Evolutionary conservation across 2,113 vertebrate species (phyloP).

Genomic region (Ptilonorhynchus violaceus): DNA sequence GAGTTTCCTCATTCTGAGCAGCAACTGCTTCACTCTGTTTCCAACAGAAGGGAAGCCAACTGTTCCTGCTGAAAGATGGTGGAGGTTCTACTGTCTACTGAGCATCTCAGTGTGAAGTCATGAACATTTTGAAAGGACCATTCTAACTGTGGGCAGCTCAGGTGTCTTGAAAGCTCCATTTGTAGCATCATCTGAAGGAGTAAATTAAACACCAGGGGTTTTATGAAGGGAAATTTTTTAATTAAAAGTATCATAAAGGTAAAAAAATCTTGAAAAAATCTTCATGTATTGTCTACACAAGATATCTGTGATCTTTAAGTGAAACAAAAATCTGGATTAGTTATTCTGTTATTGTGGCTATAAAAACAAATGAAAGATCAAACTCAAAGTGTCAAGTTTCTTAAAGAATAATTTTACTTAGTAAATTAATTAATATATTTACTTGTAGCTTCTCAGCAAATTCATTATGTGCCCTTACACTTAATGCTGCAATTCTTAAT

Average conservation of each 20-base stretch:
- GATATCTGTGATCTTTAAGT: background rate
- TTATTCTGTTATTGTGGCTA: background rate
- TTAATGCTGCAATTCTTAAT: background rate
- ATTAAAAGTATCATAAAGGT: background rate
- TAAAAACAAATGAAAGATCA: background rate
- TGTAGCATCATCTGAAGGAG: background rate
- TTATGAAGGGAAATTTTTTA: background rate
- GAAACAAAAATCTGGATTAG: background rate
- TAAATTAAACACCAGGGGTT: fast-evolving
- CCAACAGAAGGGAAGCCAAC: background rate
- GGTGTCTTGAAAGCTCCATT: background rate
- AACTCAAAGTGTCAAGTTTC: background rate
- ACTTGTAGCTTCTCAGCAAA: background rate
- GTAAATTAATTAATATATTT: background rate
- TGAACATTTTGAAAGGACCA: background rate
- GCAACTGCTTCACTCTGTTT: background rate
- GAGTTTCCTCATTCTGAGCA: background rate
- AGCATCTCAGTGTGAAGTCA: background rate
- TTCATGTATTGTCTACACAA: background rate
- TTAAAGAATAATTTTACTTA: background rate
- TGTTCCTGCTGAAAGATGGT: background rate
- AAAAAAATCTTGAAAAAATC: background rate
- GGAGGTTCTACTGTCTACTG: background rate
- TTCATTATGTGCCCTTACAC: background rate
- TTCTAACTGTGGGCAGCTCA: background rate